Evolutionary conservation across 2,113 vertebrate species (phyloP).

Genomic region (Dendrocopos noguchii): DNA sequence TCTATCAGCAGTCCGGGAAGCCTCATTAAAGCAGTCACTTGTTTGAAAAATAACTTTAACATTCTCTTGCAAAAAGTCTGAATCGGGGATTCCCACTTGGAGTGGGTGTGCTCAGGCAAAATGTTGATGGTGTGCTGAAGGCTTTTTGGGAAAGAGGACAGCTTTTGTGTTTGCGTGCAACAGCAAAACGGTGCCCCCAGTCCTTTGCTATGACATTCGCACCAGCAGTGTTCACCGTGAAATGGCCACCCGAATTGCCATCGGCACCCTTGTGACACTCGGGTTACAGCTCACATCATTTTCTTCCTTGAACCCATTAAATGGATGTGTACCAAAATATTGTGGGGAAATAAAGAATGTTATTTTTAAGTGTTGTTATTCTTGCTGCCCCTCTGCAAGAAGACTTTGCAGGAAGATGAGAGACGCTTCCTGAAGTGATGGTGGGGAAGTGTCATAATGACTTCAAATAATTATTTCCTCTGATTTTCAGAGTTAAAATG

Average conservation of each 20-base stretch:
- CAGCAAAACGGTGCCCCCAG: accelerated
- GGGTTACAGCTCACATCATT: accelerated
- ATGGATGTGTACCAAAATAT: not conserved
- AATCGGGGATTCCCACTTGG: not conserved
- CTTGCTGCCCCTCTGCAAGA: no score
- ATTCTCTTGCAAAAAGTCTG: not conserved
- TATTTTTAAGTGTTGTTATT: not conserved
- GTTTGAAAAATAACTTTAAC: not conserved
- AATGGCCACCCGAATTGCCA: not conserved
- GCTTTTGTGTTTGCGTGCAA: not conserved
- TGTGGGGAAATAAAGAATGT: not conserved
- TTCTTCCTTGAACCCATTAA: not conserved
- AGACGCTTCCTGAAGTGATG: not conserved
- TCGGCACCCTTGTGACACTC: not conserved
- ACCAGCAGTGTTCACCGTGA: accelerated
- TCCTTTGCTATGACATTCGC: accelerated
- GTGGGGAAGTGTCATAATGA: not conserved
- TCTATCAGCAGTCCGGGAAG: not conserved
- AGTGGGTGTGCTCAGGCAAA: not conserved
- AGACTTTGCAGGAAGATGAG: not conserved
- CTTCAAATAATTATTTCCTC: not conserved
- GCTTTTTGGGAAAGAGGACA: not conserved
- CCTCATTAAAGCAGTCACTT: not conserved
- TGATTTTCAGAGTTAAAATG: not conserved
- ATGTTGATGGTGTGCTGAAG: accelerated